A percentile compares a stretch with the other conserved stretches of the same genome.
Evolutionary conservation across 2,113 vertebrate species (phyloP).

Genomic region (Neogale vison): DNA sequence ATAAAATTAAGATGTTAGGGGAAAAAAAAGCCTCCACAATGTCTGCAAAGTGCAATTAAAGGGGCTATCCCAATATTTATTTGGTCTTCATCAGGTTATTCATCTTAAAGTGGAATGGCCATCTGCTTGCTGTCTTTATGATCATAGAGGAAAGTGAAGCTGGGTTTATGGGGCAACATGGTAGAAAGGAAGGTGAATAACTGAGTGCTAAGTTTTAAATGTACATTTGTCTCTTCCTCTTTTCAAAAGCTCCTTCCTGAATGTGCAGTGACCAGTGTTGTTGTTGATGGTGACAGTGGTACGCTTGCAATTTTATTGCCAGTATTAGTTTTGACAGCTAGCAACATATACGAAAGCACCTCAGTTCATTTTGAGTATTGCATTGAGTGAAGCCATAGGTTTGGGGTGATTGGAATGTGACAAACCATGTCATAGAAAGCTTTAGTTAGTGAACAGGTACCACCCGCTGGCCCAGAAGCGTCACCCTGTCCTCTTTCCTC

Average conservation of each 20-base stretch:
- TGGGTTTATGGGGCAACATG: not conserved
- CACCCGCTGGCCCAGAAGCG: accelerated
- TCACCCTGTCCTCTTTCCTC: not conserved
- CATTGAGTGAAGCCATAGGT: not conserved
- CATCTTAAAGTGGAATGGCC: not conserved
- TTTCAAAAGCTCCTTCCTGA: not conserved
- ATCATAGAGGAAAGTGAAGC: not conserved
- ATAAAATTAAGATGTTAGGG: no score
- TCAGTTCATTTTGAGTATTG: not conserved
- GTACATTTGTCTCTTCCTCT: not conserved
- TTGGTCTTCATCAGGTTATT: not conserved
- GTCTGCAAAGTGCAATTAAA: not conserved
- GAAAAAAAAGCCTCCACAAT: not conserved
- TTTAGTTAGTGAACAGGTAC: not conserved
- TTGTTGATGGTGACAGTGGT: not conserved
- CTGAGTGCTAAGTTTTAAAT: not conserved
- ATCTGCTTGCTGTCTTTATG: not conserved
- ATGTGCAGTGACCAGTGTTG: not conserved
- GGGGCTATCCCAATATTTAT: not conserved
- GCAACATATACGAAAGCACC: not conserved
- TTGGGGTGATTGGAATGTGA: not conserved
- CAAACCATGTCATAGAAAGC: not conserved
- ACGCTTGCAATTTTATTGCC: not conserved
- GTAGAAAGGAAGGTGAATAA: not conserved
- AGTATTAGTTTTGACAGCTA: not conserved